A percentile compares a stretch with the other conserved stretches of the same genome.
Conservation (phyloP, 2,113 vertebrate genomes). For the Osmerus mordax region DNA sequence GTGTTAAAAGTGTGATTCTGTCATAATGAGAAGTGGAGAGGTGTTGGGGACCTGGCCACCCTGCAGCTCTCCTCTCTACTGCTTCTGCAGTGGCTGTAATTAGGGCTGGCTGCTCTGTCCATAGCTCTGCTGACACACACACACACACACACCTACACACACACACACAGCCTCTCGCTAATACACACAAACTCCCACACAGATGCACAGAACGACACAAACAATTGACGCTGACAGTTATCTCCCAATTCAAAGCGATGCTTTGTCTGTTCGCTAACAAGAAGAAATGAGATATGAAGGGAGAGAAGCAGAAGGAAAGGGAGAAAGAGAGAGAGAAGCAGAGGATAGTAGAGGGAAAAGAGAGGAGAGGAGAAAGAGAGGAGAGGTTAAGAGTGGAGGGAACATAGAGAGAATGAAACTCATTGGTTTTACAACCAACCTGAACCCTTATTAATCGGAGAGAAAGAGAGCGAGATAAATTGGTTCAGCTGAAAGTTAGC, state of each 20-base stretch:
- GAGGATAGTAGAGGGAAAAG: too few relatives aligned
- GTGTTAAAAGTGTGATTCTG: constrained; percentile 28
- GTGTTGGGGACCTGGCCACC: constrained; percentile 13
- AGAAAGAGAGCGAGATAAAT: too few relatives aligned
- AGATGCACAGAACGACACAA: background rate
- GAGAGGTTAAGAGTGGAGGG: too few relatives aligned
- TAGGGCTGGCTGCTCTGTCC: constrained; percentile 11
- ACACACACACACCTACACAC: constrained; percentile 7
- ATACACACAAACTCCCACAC: background rate
- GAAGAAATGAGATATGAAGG: background rate
- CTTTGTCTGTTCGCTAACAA: constrained; percentile 12
- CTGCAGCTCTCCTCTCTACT: constrained; percentile 9
- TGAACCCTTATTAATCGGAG: too few relatives aligned
- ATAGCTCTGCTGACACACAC: background rate
- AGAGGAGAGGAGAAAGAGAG: too few relatives aligned
- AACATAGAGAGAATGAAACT: too few relatives aligned
- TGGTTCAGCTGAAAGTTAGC: too few relatives aligned
- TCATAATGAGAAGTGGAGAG: constrained; percentile 17
- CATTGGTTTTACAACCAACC: too few relatives aligned
- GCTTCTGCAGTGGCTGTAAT: constrained; percentile 19
- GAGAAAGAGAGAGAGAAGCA: too few relatives aligned
- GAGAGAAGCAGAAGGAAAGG: background rate
- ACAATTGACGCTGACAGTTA: constrained; percentile 22
- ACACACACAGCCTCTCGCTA: background rate
- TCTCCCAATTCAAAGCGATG: constrained; percentile 12